These are phyloP conservation scores for Pharmacophagus antenor DNA, from an alignment of 2,888 invertebrate genomes.

Conservation along the genomic window DNA sequence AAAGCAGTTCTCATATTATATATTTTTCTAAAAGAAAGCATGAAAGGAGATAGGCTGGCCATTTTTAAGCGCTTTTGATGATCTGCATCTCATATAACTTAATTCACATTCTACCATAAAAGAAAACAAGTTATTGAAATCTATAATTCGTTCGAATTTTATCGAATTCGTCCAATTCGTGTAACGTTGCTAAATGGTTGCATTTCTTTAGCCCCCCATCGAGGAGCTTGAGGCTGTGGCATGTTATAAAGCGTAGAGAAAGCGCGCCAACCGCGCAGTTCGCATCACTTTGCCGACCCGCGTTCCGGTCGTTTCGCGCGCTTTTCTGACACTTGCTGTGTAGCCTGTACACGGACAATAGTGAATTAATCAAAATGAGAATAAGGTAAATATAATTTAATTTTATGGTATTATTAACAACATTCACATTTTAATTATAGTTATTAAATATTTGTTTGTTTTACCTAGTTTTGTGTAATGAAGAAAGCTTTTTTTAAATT, in stretches of 20 bases:
- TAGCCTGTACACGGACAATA: constrained; percentile 50
- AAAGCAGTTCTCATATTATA: background rate
- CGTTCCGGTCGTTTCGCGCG: constrained; percentile 54
- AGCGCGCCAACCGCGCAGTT: constrained; percentile 61
- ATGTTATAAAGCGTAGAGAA: constrained; percentile 77
- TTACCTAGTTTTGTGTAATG: constrained; percentile 6
- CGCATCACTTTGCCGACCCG: constrained; percentile 36
- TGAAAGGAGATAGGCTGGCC: background rate
- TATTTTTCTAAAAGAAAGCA: background rate
- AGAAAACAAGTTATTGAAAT: background rate
- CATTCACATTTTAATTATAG: constrained; percentile 1
- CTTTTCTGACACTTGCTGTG: constrained; percentile 57
- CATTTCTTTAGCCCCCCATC: constrained; percentile 65
- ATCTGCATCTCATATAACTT: background rate
- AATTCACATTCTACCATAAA: background rate
- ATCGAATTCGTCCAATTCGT: constrained; percentile 60
- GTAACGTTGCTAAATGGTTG: constrained; percentile 65
- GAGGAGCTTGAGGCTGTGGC: constrained; percentile 41
- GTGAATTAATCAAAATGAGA: constrained; percentile 46
- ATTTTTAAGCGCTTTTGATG: background rate
- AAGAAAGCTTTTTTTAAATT: background rate
- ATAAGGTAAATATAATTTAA: constrained; percentile 61
- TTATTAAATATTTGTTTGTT: constrained; percentile 1
- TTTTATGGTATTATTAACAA: constrained; percentile 17
- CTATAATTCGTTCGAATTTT: constrained; percentile 34